Evolutionary conservation across 1,140 invertebrate species (phyloP).

Genomic region (Lucilia sericata): DNA sequence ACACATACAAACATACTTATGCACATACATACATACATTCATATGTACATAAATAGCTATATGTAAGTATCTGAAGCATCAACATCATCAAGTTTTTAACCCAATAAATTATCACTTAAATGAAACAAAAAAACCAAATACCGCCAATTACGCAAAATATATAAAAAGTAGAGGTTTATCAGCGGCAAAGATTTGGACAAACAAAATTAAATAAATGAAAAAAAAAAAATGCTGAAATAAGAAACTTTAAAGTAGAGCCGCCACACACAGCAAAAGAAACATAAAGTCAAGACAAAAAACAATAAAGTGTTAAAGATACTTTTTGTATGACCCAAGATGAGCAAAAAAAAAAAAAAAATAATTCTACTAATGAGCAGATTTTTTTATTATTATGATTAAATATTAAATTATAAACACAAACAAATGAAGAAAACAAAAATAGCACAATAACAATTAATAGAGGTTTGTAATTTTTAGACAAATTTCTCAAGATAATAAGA

Average conservation of each 20-base stretch:
- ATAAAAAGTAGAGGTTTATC: conserved; percentile 25
- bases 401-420: no score
- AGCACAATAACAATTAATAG: neutral
- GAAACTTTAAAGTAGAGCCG: conserved; percentile 23
- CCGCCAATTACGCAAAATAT: conserved; percentile 38
- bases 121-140: conserved; percentile 34
- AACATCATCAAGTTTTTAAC: conserved; percentile 1
- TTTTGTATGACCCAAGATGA: neutral
- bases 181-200: conserved; percentile 43
- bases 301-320: neutral
- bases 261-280: neutral
- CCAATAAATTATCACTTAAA: conserved; percentile 41
- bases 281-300: neutral
- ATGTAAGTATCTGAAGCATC: neutral
- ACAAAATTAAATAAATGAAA: conserved; percentile 19
- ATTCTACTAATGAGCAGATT: conserved; percentile 24
- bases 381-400: conserved; percentile 8
- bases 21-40: no score
- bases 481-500: neutral
- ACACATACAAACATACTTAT: no score
- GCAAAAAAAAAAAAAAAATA: neutral
- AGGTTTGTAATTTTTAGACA: neutral
- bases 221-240: conserved; percentile 21
- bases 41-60: no score
- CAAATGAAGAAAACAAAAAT: neutral